Conservation (phyloP, 2,888 invertebrate genomes). For the Neuroscelio doddi region DNA sequence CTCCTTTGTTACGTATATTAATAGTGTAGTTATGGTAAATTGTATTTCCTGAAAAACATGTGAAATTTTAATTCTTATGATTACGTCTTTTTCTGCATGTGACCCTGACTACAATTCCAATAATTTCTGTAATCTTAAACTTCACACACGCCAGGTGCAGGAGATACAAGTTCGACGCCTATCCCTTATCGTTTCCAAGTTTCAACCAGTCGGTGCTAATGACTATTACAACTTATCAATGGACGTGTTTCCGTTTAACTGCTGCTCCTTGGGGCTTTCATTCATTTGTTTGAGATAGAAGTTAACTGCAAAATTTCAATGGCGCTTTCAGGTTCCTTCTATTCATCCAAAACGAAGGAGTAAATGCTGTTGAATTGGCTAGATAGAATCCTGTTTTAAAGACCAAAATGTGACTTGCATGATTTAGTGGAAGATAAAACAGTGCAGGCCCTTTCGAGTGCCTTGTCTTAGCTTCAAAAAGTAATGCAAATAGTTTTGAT, state of each 20-base stretch:
- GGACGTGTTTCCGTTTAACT: slow-evolving; percentile 54
- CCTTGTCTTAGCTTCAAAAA: slow-evolving; percentile 12
- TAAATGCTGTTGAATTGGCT: slow-evolving; percentile 59
- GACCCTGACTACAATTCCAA: slow-evolving; percentile 29
- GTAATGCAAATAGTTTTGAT: slow-evolving; percentile 8
- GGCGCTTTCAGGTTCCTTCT: slow-evolving; percentile 62
- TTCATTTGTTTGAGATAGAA: slow-evolving; percentile 64
- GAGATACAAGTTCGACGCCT: slow-evolving; percentile 22
- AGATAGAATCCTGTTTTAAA: slow-evolving; percentile 58
- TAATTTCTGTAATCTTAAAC: slow-evolving; percentile 24
- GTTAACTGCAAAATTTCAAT: slow-evolving; percentile 61
- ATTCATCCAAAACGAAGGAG: slow-evolving; percentile 61
- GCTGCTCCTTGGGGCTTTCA: slow-evolving; percentile 65
- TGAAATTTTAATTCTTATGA: slow-evolving; percentile 8
- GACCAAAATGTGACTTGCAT: slow-evolving; percentile 62
- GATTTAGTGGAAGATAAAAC: slow-evolving; percentile 45
- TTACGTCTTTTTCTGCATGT: slow-evolving; percentile 18
- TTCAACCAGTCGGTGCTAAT: slow-evolving; percentile 41
- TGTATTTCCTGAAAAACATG: slow-evolving; percentile 6
- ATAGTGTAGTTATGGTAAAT: slow-evolving; percentile 32
- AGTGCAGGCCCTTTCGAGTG: neutral
- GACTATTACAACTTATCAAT: slow-evolving; percentile 55
- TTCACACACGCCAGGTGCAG: slow-evolving; percentile 31
- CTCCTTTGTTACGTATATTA: slow-evolving; percentile 25
- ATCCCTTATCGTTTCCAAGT: slow-evolving; percentile 40